These are phyloP conservation scores for Pheucticus melanocephalus DNA, from an alignment of 2,113 vertebrate species.

Conservation along the genomic window DNA sequence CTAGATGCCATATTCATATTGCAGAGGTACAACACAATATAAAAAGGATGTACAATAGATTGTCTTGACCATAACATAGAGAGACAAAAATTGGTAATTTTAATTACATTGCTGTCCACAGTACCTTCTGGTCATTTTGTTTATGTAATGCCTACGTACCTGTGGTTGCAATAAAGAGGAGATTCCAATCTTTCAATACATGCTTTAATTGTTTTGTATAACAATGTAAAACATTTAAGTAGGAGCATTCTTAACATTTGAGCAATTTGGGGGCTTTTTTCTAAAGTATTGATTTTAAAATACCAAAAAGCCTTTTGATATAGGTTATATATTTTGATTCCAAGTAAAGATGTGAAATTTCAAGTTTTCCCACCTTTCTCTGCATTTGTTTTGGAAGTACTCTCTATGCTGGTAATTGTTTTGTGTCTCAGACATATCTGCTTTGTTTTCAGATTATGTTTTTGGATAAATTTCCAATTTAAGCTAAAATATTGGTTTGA, in stretches of 20 bases:
- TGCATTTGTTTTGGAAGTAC: background rate
- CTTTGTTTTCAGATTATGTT: background rate
- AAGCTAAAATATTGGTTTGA: background rate
- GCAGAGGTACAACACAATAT: slow-evolving; percentile 12
- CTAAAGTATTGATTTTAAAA: background rate
- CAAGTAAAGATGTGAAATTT: background rate
- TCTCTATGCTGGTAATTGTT: background rate
- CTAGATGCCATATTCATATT: slow-evolving; percentile 29
- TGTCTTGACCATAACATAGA: background rate
- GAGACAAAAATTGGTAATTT: background rate
- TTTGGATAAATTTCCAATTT: background rate
- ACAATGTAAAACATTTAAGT: background rate
- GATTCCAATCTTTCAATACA: background rate
- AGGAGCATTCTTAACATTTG: accelerated
- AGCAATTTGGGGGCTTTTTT: background rate
- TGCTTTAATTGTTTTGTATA: background rate
- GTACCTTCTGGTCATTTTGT: background rate
- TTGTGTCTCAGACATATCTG: background rate
- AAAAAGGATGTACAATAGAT: background rate
- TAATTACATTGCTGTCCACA: background rate
- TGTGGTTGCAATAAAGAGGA: background rate
- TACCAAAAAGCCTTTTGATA: background rate
- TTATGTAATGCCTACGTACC: background rate
- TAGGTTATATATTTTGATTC: background rate
- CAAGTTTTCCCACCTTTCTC: background rate